Base-by-base conservation (phyloP, 2,888 invertebrate genomes). In the Ryuthela nishihirai region DNA sequence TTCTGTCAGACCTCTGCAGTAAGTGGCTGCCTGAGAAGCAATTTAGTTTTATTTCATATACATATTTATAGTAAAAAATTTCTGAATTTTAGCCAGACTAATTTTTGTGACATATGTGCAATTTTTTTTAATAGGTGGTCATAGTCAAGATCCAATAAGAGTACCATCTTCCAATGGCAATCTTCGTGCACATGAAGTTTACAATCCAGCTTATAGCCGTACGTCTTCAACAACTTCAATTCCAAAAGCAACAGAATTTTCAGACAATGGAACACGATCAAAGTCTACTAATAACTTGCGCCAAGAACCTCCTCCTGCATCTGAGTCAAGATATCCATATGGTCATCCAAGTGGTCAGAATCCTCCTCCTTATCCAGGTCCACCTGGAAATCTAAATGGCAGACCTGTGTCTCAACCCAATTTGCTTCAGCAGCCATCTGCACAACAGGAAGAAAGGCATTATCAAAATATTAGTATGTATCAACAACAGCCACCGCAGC, bases 121-220 rank as follows among this genome's bases (percentile, higher is more conserved):
- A 4, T 15, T 21, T 6, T 17, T 34, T 20, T 18, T 39, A n/a
- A n/a, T 67, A 45, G 69, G 70, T 6, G 68, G 69, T 42, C 69
- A 70, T 42, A 67, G 67, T 4, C 58, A 58, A 4, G 63, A 64
- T 26, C 54, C 59, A 9, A 38, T 54, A 5, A 34, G 56, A 35
- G 29, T 39, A 4, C 54, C 50, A 20, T 26, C 53, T 20, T n/a
- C n/a, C n/a, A 60, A 58, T 32, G 63, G 59, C 17, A 52, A 42
- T 20, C 35, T 65, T 6, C 50, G 52, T 15, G 42, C 61, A 20
- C 82, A 82, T 67, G 82, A 82, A 70, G 79, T 81, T 9, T 82
- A 81, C 72, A 82, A 82, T 72, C 81, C 82, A 38, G 82, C 82
- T 34, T 83, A 82, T 70, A 82, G 82, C 68, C 77, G 83, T 64